phyloP scores from a whole-genome alignment of 2,797 vertebrate genomes.

The Ctenosaura bakeri region DNA sequence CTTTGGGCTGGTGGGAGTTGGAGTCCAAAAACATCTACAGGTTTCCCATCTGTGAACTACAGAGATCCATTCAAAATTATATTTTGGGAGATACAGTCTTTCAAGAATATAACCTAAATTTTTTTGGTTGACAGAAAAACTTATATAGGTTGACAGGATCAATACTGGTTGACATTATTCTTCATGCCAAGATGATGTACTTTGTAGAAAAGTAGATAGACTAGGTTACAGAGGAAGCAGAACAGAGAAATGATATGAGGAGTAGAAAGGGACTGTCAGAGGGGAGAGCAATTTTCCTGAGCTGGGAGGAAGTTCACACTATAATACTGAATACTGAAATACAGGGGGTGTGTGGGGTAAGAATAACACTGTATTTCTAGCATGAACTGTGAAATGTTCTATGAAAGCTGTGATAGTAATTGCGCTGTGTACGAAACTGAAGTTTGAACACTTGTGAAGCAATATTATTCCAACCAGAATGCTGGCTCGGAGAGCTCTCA shows the following conservation, averaged over 20 bases:
- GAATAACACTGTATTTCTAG: conserved; percentile 11
- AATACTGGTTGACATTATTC: neutral
- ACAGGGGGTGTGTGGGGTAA: neutral
- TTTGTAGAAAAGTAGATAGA: neutral
- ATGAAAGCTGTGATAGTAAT: conserved; percentile 26
- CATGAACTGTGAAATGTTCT: conserved; percentile 17
- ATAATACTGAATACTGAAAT: neutral
- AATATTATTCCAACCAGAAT: conserved; percentile 19
- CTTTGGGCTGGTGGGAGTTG: neutral
- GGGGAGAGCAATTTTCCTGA: neutral
- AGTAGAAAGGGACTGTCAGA: neutral
- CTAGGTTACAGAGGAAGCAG: neutral
- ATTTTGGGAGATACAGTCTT: neutral
- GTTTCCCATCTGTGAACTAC: neutral
- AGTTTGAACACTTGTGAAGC: conserved; percentile 17
- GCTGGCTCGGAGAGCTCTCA: neutral
- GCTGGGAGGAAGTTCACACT: neutral
- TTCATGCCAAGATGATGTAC: neutral
- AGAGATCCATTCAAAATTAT: neutral
- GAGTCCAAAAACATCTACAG: neutral
- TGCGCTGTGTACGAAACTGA: neutral
- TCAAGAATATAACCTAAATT: neutral
- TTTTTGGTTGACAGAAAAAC: neutral
- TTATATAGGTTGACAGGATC: neutral
- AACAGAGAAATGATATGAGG: neutral